phyloP scores from a whole-genome alignment of 2,888 invertebrate genomes.

The Oscheius sp. region DNA sequence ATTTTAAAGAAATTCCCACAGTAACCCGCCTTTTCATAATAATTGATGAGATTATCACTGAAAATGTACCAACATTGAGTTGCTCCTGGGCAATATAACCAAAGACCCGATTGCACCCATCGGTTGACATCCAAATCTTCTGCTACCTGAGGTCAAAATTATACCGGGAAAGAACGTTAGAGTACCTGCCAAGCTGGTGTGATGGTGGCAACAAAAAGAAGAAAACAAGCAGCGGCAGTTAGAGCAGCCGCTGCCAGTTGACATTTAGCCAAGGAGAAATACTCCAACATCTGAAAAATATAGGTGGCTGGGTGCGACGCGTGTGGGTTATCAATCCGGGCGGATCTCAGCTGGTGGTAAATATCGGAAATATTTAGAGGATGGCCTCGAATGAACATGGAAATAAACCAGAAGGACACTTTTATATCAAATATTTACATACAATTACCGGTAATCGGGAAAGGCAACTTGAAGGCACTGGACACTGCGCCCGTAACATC shows the following conservation, averaged over 20 bases:
- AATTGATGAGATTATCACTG: constrained; percentile 70
- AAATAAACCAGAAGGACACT: not conserved
- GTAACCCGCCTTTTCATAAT: constrained; percentile 66
- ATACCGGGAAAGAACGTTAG: too few relatives aligned
- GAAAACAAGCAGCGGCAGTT: constrained; percentile 53
- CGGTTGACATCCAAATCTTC: constrained; percentile 67
- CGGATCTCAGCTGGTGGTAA: constrained; percentile 5
- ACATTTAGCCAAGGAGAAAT: constrained; percentile 44
- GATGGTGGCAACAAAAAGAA: constrained; percentile 64
- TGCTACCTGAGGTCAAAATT: constrained; percentile 59
- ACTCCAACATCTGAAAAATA: constrained; percentile 10
- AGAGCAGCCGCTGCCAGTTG: constrained; percentile 57
- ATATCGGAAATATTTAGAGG: not conserved
- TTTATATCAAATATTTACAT: constrained; percentile 2
- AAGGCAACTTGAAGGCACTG: constrained; percentile 5
- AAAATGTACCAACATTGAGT: constrained; percentile 69
- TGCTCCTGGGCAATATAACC: constrained; percentile 69
- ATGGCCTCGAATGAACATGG: not conserved
- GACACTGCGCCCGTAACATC: not conserved
- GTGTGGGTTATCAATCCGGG: constrained; percentile 28
- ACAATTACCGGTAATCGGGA: constrained; percentile 8
- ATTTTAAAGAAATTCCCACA: not conserved
- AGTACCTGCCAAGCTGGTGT: constrained; percentile 72
- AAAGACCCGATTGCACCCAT: constrained; percentile 68
- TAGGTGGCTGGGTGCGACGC: not conserved